Percentiles rank a stretch among this genome's conserved stretches.
Conservation (phyloP, 2,797 vertebrate species). For the Notamacropus eugenii region DNA sequence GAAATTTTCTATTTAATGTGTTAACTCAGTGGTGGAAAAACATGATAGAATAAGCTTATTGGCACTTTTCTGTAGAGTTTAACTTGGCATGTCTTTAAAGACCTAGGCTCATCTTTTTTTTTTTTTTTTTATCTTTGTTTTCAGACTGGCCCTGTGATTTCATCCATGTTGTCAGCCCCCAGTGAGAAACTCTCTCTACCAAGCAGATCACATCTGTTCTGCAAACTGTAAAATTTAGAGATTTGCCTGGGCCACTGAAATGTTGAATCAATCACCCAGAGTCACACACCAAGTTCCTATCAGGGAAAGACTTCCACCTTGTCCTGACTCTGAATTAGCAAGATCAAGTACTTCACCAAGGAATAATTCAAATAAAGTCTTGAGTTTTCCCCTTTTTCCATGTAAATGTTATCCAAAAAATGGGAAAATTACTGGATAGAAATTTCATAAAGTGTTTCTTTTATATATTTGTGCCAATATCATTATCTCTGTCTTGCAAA, state of each 20-base stretch:
- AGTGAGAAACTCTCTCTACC: not conserved
- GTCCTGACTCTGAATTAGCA: not conserved
- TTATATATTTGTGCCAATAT: not conserved
- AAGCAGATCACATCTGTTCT: not conserved
- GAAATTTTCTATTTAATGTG: not conserved
- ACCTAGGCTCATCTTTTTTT: not conserved
- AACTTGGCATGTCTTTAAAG: not conserved
- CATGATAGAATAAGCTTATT: not conserved
- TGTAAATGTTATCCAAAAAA: not conserved
- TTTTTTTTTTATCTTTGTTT: not conserved
- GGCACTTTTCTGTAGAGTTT: not conserved
- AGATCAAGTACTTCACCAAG: not conserved
- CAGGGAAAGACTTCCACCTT: not conserved
- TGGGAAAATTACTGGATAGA: not conserved
- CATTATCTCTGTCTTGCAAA: not conserved
- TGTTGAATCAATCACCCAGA: not conserved
- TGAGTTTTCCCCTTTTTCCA: no score
- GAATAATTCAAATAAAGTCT: not conserved
- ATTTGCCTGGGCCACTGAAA: not conserved
- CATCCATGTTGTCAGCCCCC: not conserved
- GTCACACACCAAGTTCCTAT: not conserved
- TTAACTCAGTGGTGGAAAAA: not conserved
- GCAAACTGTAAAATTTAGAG: not conserved
- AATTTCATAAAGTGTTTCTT: not conserved
- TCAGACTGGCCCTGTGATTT: not conserved